Percentiles rank a stretch among this genome's conserved stretches.
Evolutionary conservation across 2,888 invertebrate species (phyloP).

Genomic region (Sipha maydis): DNA sequence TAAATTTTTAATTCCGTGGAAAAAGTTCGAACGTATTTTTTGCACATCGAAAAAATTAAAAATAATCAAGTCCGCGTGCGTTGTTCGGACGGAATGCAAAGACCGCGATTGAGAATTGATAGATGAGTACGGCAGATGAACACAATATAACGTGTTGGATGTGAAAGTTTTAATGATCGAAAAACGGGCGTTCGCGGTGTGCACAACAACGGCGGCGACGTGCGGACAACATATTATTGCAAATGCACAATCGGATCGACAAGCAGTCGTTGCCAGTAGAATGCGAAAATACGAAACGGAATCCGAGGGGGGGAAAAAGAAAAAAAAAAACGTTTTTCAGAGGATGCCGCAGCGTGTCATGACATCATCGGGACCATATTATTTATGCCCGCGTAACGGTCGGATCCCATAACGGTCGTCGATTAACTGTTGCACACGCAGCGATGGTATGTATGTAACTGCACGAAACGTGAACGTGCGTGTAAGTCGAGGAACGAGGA

Average conservation of each 20-base stretch:
- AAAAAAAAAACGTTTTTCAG: no score
- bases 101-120: slow-evolving; percentile 8
- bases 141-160: not conserved
- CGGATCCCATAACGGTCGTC: no score
- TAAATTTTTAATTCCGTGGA: no score
- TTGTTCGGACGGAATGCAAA: not conserved
- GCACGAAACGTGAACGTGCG: no score
- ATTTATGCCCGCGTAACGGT: no score
- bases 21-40: no score
- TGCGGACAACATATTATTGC: not conserved
- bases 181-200: not conserved
- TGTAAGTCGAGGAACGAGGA: no score
- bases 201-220: not conserved
- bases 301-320: not conserved
- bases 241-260: slow-evolving; percentile 19
- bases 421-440: no score
- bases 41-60: not conserved
- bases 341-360: no score
- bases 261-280: not conserved
- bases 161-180: slow-evolving; percentile 43
- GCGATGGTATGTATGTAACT: no score
- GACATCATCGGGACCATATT: no score
- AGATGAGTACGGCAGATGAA: slow-evolving; percentile 4
- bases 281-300: not conserved
- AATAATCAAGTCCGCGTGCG: not conserved